Evolutionary conservation across 2,797 vertebrate genomes (phyloP).

Genomic region (Telmatherina bonti): DNA sequence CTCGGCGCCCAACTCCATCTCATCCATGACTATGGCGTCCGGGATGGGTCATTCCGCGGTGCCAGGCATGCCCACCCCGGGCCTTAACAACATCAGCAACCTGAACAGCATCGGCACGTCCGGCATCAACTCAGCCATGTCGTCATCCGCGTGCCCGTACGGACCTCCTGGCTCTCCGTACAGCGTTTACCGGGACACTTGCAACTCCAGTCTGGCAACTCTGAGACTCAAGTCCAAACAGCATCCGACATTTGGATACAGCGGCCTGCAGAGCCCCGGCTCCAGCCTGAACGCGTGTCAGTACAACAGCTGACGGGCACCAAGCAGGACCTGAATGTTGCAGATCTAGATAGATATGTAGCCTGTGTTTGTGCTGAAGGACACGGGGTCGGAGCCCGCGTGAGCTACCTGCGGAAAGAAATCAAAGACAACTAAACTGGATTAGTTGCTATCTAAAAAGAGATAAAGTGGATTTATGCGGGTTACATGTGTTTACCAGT

Average conservation of each 20-base stretch:
- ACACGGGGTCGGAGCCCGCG: conserved; percentile 50
- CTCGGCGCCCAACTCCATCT: conserved; percentile 95
- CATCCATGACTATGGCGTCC: conserved; percentile 97
- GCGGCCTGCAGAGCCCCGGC: conserved; percentile 92
- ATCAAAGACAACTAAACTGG: conserved; percentile 81
- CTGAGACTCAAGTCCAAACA: conserved; percentile 99
- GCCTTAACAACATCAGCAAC: conserved; percentile 97
- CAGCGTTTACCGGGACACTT: conserved; percentile 98
- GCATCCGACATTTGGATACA: conserved; percentile 96
- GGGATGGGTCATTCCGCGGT: conserved; percentile 94
- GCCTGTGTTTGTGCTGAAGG: conserved; percentile 35
- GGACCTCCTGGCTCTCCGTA: conserved; percentile 94
- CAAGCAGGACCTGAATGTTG: not conserved
- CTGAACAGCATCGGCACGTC: conserved; percentile 92
- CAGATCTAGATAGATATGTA: conserved; percentile 23
- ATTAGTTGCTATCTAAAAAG: conserved; percentile 88
- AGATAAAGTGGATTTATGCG: conserved; percentile 88
- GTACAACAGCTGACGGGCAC: conserved; percentile 95
- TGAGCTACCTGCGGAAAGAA: conserved; percentile 55
- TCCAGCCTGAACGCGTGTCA: conserved; percentile 96
- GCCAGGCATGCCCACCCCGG: conserved; percentile 91
- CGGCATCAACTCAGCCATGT: conserved; percentile 95
- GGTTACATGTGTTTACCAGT: conserved; percentile 89
- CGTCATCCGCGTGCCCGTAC: conserved; percentile 93
- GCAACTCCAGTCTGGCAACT: conserved; percentile 95